These are phyloP conservation scores for Heliconius melpomene DNA, from an alignment of 1,140 invertebrate species.

Conservation along the genomic window DNA sequence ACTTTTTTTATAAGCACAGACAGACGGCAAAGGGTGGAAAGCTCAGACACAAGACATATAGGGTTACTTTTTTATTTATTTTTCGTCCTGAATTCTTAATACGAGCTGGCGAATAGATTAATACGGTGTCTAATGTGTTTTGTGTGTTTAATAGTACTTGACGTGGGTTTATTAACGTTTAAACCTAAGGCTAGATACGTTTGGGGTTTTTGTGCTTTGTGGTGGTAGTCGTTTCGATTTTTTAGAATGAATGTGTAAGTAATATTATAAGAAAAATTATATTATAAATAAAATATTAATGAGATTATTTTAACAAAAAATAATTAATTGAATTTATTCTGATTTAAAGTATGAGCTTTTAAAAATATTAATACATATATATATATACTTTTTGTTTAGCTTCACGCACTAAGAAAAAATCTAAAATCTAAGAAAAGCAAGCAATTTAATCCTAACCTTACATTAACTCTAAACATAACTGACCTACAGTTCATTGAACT, in stretches of 20 bases:
- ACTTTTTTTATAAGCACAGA: background rate
- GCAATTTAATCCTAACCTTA: background rate
- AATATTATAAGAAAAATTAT: background rate
- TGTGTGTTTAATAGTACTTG: constrained; percentile 32
- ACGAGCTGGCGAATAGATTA: constrained; percentile 33
- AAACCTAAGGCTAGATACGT: background rate
- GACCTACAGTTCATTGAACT: constrained; percentile 13
- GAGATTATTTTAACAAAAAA: too few species aligned
- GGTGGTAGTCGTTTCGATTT: background rate
- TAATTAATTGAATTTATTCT: too few species aligned
- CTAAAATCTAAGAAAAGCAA: background rate
- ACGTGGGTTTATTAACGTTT: background rate
- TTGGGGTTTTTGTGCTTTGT: background rate
- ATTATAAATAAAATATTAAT: background rate
- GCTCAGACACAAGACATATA: constrained; percentile 29
- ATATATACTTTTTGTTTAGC: too few species aligned
- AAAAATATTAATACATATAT: too few species aligned
- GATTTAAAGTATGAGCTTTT: too few species aligned
- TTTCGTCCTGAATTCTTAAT: constrained; percentile 36
- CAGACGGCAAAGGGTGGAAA: constrained; percentile 21
- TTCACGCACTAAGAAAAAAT: too few species aligned
- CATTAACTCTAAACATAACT: background rate
- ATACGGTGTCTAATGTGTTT: constrained; percentile 31
- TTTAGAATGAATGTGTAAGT: background rate
- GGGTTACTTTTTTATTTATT: constrained; percentile 13